Conservation (phyloP, 2,113 vertebrate genomes). For the Embiotoca jacksoni region DNA sequence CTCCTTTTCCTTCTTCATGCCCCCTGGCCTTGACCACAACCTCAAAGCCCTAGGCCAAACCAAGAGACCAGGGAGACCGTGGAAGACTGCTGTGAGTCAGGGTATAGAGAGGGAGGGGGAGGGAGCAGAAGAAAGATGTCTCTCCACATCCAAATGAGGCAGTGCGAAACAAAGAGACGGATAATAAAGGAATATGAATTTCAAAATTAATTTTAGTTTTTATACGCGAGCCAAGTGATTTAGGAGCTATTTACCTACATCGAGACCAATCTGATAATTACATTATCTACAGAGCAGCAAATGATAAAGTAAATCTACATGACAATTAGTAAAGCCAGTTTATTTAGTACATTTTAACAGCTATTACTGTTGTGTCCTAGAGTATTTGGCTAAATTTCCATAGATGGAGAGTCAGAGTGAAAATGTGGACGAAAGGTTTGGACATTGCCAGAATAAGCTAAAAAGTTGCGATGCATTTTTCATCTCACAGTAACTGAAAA, state of each 20-base stretch:
- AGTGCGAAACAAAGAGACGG: conserved; percentile 24
- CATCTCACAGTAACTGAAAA: too few species aligned
- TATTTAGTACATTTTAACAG: too few species aligned
- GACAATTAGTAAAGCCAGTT: not conserved
- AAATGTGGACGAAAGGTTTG: not conserved
- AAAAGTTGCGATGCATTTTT: too few species aligned
- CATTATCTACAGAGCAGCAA: not conserved
- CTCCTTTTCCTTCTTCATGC: conserved; percentile 60
- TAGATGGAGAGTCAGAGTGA: not conserved
- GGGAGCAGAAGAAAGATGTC: conserved; percentile 11
- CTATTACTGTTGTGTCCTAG: too few species aligned
- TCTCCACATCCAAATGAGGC: conserved; percentile 29
- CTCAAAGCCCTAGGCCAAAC: conserved; percentile 74
- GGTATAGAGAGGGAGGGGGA: conserved; percentile 23
- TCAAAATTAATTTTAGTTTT: not conserved
- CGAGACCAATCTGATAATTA: not conserved
- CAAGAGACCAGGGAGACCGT: conserved; percentile 51
- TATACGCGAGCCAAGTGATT: not conserved
- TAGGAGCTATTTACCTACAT: not conserved
- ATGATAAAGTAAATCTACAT: not conserved
- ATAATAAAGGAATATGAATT: not conserved
- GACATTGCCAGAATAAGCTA: too few species aligned
- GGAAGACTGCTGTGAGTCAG: conserved; percentile 64
- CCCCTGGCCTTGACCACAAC: conserved; percentile 70
- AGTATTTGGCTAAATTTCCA: not conserved